Conservation (phyloP, 2,113 vertebrate species). For the Hippocampus barbouri region DNA sequence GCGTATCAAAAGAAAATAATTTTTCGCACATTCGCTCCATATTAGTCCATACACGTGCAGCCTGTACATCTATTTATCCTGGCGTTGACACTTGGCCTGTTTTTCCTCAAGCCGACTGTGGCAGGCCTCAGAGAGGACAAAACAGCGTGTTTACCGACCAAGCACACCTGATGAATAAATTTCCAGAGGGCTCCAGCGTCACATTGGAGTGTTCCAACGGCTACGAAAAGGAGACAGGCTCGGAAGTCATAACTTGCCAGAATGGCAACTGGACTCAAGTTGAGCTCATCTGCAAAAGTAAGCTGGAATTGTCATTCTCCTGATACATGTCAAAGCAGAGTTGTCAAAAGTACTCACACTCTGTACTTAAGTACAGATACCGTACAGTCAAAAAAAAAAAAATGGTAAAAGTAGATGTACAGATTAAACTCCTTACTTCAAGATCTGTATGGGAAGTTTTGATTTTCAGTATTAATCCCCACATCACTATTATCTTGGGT, state of each 20-base stretch:
- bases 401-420: neutral
- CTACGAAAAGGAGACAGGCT: conserved; percentile 13
- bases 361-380: neutral
- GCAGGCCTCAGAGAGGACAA: neutral
- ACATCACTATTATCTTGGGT: no score
- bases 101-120: conserved; percentile 49
- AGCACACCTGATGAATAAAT: conserved; percentile 37
- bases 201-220: conserved; percentile 47
- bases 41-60: neutral
- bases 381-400: neutral
- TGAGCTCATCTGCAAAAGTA: conserved; percentile 60
- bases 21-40: neutral
- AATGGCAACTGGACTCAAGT: conserved; percentile 29
- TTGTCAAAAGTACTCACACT: neutral
- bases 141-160: conserved; percentile 10
- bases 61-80: neutral
- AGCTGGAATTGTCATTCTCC: conserved; percentile 1
- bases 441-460: no score
- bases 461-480: no score
- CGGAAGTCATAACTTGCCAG: conserved; percentile 23
- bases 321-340: no score
- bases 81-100: neutral
- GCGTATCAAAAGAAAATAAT: neutral
- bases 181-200: neutral
- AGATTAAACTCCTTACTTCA: neutral